Evolutionary conservation across 2,797 vertebrate species (phyloP), one percentile per base, ranked within the genome.

Genomic region (Micropoecilia bifurca): DNA sequence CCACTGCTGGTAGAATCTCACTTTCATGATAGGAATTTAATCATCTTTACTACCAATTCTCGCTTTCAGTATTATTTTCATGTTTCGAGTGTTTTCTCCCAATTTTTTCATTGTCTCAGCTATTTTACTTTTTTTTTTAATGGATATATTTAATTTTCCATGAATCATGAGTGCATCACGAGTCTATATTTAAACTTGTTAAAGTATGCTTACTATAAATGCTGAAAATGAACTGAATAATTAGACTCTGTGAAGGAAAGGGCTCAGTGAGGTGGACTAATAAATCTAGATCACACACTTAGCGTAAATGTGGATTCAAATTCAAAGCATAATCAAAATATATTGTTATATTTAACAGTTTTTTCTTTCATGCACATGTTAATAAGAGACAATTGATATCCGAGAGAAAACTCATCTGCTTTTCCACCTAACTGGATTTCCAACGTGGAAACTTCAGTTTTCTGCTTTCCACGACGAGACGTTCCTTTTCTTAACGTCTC

Each of bases 21-120:
- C 18, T 86, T 84, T 78, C 33, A 6, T 50, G 28, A 47, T 14
- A 33, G 53, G 10, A 71, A 2, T 33, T 81, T 20, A 73, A 61
- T 85, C 30, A 71, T 12, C 4, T 47, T 77, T 12, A 68, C 36
- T 76, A 47, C 16, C 39, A 43, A 45, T 75, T 89, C 30, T 85
- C 63, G 59, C 73, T 82, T 88, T 81, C 77, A 55, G 3, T 80
- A 85, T 87, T 68, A 16, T 71, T 61, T 12, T 41, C 25, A 14
- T 33, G 63, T 73, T 77, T n/a, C n/a, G 6, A 6, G 3, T n/a
- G 20, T 50, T 80, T 68, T 61, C 5, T 76, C 0, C 13, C 33
- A 36, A 28, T 61, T 74, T 66, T n/a, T 63, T 81, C 13, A 59
- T n/a, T 16, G 14, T 71, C 36, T 18, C 59, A 43, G 30, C 43